These are phyloP conservation scores for Aplysia californica DNA, from an alignment of 1,140 invertebrate species.

Conservation along the genomic window DNA sequence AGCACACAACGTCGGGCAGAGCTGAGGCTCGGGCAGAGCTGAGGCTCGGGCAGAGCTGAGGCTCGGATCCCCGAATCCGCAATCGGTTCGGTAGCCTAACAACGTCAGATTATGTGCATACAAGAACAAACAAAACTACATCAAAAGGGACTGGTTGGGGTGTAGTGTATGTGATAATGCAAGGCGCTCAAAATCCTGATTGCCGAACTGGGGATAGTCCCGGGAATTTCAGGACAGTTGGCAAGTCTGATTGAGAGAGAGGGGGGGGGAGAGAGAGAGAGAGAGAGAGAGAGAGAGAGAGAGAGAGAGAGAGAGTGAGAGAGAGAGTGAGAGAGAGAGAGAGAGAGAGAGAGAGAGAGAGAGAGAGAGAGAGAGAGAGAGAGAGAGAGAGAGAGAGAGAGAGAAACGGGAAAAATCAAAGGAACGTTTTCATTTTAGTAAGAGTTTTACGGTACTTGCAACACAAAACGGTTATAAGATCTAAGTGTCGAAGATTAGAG, in stretches of 20 bases:
- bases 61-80: no score
- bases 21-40: no score
- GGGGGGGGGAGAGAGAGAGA: constrained; percentile 8
- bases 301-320: constrained; percentile 9
- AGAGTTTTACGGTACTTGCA: no score
- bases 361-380: constrained; percentile 9
- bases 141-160: not conserved
- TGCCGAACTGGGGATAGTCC: constrained; percentile 12
- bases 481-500: no score
- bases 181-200: no score
- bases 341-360: constrained; percentile 19
- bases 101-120: not conserved
- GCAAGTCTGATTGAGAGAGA: constrained; percentile 17
- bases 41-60: no score
- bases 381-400: no score
- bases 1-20: no score
- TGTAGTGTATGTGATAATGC: not conserved
- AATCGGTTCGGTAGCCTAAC: not conserved
- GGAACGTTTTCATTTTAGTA: no score
- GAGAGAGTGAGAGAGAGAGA: constrained; percentile 18
- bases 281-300: constrained; percentile 15
- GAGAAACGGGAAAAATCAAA: no score
- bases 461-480: no score
- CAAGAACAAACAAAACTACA: not conserved
- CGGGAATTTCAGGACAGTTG: not conserved